Evolutionary conservation across 2,888 invertebrate species (phyloP).

Genomic region (Hydroisotoma schaefferi): DNA sequence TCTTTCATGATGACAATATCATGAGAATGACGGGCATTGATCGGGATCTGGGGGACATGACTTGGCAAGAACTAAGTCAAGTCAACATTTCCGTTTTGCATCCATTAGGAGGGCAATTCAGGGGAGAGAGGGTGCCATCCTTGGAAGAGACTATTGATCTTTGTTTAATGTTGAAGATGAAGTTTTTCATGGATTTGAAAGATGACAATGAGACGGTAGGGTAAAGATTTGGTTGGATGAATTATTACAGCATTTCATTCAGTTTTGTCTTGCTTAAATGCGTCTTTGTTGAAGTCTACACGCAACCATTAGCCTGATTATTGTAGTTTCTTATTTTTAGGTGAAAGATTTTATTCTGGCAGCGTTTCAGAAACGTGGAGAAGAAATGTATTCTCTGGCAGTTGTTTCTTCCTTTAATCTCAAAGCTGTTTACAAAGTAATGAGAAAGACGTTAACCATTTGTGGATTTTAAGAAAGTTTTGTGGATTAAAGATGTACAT

Average conservation of each 20-base stretch:
- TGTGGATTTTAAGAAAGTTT: too few relatives aligned
- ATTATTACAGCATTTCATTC: too few relatives aligned
- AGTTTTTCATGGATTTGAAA: slow-evolving; percentile 76
- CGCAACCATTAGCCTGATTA: slow-evolving; percentile 1
- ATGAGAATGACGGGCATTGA: slow-evolving; percentile 62
- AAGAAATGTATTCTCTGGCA: slow-evolving; percentile 60
- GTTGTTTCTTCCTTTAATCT: slow-evolving; percentile 74
- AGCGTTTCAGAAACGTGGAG: slow-evolving; percentile 61
- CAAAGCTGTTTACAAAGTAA: slow-evolving; percentile 64
- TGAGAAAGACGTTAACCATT: too few relatives aligned
- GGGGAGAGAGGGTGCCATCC: slow-evolving; percentile 60
- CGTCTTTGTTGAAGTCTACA: neutral
- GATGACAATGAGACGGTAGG: slow-evolving; percentile 62
- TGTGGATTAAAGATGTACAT: neutral
- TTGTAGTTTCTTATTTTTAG: slow-evolving; percentile 47
- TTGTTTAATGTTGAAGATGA: slow-evolving; percentile 62
- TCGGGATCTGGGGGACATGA: slow-evolving; percentile 58
- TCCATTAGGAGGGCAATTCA: slow-evolving; percentile 63
- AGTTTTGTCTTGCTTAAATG: too few relatives aligned
- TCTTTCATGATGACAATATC: slow-evolving; percentile 70
- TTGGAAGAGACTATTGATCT: slow-evolving; percentile 67
- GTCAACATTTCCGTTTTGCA: slow-evolving; percentile 66
- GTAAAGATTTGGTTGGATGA: too few relatives aligned
- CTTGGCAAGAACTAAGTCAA: slow-evolving; percentile 62
- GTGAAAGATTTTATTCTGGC: slow-evolving; percentile 56